Evolutionary conservation across 2,113 vertebrate species (phyloP), one percentile per base, ranked within the genome.

Genomic region (Empidonax traillii): DNA sequence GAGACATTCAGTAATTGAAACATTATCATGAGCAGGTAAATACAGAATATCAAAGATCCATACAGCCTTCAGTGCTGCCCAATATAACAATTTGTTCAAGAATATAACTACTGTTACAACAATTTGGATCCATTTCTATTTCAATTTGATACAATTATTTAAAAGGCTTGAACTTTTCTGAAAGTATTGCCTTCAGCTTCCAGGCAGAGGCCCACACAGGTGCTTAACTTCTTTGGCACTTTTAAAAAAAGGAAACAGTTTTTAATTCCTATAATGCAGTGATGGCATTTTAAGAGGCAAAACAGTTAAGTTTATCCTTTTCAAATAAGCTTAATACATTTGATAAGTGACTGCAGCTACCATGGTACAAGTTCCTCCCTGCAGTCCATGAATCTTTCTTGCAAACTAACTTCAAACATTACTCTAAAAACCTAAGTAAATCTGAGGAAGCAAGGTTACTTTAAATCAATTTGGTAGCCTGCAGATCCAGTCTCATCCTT

Each of bases 121-220:
- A 73, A 10, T 75, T 89, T 66, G 18, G 16, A 52, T 72, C 53
- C 8, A 68, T 75, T 82, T 87, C 55, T 63, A 52, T 68, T 92
- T 82, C 46, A 75, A 8, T 77, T 90, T 67, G 14, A 73, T 35
- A 35, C 9, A 80, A 49, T 75, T 83, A 56, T 56, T 95, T 59
- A 53, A 84, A 56, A 51, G n/a, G 22, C 12, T 61, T 53, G 31
- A 69, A 13, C 55, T 89, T 79, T 74, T 76, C 87, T 85, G 58
- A 91, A 76, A 61, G 52, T 83, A 95, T 89, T 95, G 33, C 49
- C 51, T 90, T 90, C 25, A 71, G 22, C 30, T 91, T 92, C 61
- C 58, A 81, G 39, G 71, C 55, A 71, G 58, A 76, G 27, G 49
- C 43, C 9, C 14, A 74, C 61, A 87, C 4, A 91, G 47, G 41